These are phyloP conservation scores for Neostethus bicornis DNA, from an alignment of 2,797 vertebrate genomes.

Conservation along the genomic window DNA sequence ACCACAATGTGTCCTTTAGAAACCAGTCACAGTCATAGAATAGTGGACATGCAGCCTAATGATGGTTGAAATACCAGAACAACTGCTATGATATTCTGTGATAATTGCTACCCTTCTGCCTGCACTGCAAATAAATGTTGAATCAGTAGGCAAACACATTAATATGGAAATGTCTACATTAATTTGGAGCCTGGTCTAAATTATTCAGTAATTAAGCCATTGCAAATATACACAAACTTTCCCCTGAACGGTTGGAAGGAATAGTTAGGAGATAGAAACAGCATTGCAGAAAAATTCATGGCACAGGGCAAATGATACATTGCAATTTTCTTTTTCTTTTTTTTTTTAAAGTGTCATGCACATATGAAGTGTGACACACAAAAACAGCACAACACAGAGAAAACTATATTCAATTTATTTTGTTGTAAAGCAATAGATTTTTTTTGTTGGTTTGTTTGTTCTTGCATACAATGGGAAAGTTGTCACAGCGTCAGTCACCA, in stretches of 20 bases:
- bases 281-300: conserved; percentile 58
- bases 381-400: conserved; percentile 8
- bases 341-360: conserved; percentile 13
- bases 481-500: not conserved
- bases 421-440: conserved; percentile 21
- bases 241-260: conserved; percentile 73
- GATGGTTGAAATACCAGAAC: conserved; percentile 74
- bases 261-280: conserved; percentile 55
- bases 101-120: conserved; percentile 77
- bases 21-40: conserved; percentile 60
- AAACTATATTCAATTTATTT: conserved; percentile 9
- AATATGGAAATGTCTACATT: conserved; percentile 84
- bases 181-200: conserved; percentile 81
- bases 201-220: conserved; percentile 84
- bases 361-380: conserved; percentile 14
- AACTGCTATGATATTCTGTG: conserved; percentile 72
- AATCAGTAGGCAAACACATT: conserved; percentile 81
- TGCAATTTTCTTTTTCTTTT: no score
- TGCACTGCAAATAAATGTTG: conserved; percentile 77
- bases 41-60: conserved; percentile 74
- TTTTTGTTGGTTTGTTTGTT: no score
- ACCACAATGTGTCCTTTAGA: conserved; percentile 64
- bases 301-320: conserved; percentile 53
- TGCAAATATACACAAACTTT: conserved; percentile 83
- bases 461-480: not conserved